These are phyloP conservation scores for Hozukius guyotensis DNA, from an alignment of 2,797 vertebrate species.

Conservation along the genomic window DNA sequence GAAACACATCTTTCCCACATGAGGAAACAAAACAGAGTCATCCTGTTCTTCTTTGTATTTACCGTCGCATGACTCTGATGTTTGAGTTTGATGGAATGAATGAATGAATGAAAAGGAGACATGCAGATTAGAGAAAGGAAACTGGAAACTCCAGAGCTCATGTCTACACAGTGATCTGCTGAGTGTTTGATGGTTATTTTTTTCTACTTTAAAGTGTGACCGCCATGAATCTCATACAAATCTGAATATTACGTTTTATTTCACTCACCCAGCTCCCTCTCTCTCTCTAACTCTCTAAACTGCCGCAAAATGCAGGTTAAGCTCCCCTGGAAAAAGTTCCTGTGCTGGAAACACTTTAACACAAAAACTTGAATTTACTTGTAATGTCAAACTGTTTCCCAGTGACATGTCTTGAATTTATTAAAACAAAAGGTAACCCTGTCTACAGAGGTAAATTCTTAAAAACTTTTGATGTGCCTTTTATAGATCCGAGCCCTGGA, in stretches of 20 bases:
- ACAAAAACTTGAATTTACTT: neutral
- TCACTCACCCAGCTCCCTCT: neutral
- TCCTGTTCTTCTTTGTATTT: too few species aligned
- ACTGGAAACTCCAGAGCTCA: neutral
- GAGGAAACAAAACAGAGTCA: neutral
- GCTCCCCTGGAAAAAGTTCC: neutral
- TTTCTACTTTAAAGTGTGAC: neutral
- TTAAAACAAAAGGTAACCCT: neutral
- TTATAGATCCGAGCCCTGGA: slow-evolving; percentile 92
- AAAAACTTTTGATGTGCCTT: neutral
- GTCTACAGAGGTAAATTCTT: neutral
- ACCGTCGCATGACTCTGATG: too few species aligned
- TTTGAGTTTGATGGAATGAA: too few species aligned
- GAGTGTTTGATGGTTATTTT: neutral
- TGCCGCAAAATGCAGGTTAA: neutral
- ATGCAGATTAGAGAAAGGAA: too few species aligned
- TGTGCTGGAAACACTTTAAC: too few species aligned
- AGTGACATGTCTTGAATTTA: neutral
- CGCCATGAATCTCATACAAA: too few species aligned
- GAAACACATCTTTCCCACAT: neutral
- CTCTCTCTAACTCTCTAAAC: neutral
- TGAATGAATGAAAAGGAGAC: too few species aligned
- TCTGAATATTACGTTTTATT: neutral
- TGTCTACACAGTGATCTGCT: neutral
- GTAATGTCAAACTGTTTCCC: neutral